Evolutionary conservation across 1,140 invertebrate genomes (phyloP).

Genomic region (Bombus haemorrhoidalis): DNA sequence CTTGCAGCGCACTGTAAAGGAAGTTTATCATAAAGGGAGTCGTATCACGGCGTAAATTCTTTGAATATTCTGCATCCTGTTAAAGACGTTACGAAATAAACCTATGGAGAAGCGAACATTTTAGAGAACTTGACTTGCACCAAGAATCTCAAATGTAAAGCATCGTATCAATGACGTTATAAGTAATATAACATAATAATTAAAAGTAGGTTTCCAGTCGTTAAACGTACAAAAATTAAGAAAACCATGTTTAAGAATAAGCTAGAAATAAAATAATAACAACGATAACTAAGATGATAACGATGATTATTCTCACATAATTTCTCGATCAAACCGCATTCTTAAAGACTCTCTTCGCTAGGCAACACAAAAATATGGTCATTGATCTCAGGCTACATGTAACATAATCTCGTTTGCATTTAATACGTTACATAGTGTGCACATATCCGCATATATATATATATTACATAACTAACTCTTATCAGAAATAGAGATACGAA

Average conservation of each 20-base stretch:
- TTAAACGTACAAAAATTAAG: not conserved
- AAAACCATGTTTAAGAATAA: too few species aligned
- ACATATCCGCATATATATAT: too few species aligned
- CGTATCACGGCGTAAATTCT: not conserved
- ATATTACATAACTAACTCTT: too few species aligned
- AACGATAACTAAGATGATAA: not conserved
- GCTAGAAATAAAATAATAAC: not conserved
- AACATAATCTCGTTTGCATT: not conserved
- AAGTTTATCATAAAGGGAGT: not conserved
- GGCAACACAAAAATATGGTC: not conserved
- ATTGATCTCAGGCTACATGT: not conserved
- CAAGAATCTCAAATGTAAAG: too few species aligned
- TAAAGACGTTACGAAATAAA: not conserved
- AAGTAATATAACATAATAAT: too few species aligned
- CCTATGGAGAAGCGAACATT: not conserved
- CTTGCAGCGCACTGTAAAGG: not conserved
- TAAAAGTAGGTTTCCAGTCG: not conserved
- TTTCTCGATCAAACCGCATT: not conserved
- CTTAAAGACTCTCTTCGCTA: fast-evolving
- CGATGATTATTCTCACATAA: not conserved
- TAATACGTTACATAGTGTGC: not conserved
- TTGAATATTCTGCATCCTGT: not conserved
- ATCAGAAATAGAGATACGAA: too few species aligned
- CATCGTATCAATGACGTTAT: too few species aligned
- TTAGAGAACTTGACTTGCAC: not conserved